These are phyloP conservation scores for Amniataba percoides DNA, from an alignment of 2,797 vertebrate species.

Conservation along the genomic window DNA sequence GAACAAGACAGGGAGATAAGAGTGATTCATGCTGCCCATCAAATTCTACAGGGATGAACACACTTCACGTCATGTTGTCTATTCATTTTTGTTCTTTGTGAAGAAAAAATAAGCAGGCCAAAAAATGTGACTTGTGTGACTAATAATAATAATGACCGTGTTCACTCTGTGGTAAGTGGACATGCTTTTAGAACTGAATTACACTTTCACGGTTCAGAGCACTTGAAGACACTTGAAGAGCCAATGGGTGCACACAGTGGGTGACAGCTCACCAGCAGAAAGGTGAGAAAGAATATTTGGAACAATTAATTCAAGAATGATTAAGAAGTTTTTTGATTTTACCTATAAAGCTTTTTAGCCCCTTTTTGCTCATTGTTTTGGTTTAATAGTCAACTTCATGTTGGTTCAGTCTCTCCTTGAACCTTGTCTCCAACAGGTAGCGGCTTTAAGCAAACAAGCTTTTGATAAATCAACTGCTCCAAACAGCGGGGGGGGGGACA, in stretches of 20 bases:
- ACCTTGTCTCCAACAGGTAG: not conserved
- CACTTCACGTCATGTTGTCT: not conserved
- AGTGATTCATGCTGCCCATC: conserved; percentile 57
- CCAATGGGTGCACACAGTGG: not conserved
- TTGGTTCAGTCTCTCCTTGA: not conserved
- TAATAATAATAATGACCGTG: not conserved
- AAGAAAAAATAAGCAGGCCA: conserved; percentile 6
- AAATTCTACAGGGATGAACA: conserved; percentile 26
- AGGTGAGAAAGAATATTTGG: not conserved
- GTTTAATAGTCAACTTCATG: not conserved
- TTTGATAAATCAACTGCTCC: not conserved
- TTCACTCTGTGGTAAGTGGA: conserved; percentile 9
- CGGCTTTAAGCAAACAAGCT: not conserved
- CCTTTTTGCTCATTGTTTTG: not conserved
- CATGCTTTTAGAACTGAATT: conserved; percentile 20
- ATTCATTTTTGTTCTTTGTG: conserved; percentile 1
- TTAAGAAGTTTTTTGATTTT: not conserved
- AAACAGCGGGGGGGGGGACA: not conserved
- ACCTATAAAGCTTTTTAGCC: not conserved
- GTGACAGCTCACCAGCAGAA: not conserved
- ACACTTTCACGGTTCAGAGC: not conserved
- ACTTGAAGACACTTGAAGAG: conserved; percentile 25
- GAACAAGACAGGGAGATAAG: conserved; percentile 7
- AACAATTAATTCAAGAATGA: not conserved
- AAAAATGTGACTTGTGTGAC: not conserved